Base-by-base conservation (phyloP, 2,888 invertebrate genomes). In the Andricus quercusramuli region DNA sequence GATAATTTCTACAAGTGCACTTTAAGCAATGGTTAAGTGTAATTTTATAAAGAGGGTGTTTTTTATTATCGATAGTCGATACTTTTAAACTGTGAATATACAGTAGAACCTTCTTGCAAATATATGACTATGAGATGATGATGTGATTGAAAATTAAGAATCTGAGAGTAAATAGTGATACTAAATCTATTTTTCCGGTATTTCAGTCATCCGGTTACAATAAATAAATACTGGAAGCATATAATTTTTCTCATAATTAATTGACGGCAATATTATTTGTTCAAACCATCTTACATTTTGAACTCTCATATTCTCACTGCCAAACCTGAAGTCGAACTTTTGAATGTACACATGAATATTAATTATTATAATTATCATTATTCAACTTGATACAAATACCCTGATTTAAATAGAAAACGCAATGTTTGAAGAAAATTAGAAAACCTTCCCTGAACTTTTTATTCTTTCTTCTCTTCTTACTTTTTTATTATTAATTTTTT, bases 141-240 rank as follows among this genome's bases (percentile, higher is more conserved):
- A 41, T n/a, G 68, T 13, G n/a, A 74, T 74, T 74, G 56, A 74
- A 56, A 74, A 74, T 74, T 74, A 56, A 37, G 56, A 20, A 56
- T 56, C 32, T 56, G 74, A 74, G 56, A 74, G 74, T 56, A 56
- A 59, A 32, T 13, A 6, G n/a, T n/a, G n/a, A 41, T 5, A 44
- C 0, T 3, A 44, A 15, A 11, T 41, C 2, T 8, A 37, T 37
- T 8, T 17, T 51, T 8, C 51, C 20, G 51, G 6, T 51, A 51
- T 51, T 47, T 20, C 17, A 20, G 17, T 56, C 9, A n/a, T 56
- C 56, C n/a, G 1, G 17, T 51, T 51, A 20, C 51, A 51, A 56
- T 56, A n/a, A n/a, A 56, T 56, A 17, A 56, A 9, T 9, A 8
- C 56, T 56, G 9, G 17, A 56, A 56, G n/a, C 9, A 20, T 9